These are phyloP conservation scores for Lepus timidus DNA, from an alignment of 2,113 vertebrate genomes.

Conservation along the genomic window DNA sequence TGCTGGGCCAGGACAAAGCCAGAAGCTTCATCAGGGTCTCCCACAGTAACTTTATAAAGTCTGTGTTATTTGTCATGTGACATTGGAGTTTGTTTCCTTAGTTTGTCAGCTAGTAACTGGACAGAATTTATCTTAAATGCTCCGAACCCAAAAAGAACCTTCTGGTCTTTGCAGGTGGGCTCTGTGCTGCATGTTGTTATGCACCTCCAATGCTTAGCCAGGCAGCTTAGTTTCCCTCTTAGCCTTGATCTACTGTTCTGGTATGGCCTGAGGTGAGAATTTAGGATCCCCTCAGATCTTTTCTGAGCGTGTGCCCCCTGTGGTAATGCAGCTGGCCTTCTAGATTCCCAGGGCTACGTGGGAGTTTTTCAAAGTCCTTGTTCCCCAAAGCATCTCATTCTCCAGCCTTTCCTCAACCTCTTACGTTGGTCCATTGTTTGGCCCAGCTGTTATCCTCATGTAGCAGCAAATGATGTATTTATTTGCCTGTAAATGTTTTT, in stretches of 20 bases:
- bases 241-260: neutral
- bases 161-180: neutral
- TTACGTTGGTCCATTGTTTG: conserved; percentile 9
- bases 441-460: neutral
- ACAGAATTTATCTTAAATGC: neutral
- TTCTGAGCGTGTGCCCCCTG: neutral
- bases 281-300: neutral
- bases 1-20: no score
- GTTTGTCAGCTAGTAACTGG: neutral
- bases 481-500: conserved; percentile 38
- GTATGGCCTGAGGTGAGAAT: neutral
- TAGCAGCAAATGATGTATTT: neutral
- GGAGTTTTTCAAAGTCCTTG: neutral
- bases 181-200: neutral
- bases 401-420: neutral
- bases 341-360: neutral
- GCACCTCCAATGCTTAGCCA: neutral
- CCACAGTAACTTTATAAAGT: no score
- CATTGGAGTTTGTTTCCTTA: neutral
- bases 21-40: no score
- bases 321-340: neutral
- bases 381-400: neutral
- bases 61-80: neutral
- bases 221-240: neutral
- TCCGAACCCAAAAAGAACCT: neutral